Base-by-base conservation (phyloP, 2,888 invertebrate species). In the Protonemura montana region DNA sequence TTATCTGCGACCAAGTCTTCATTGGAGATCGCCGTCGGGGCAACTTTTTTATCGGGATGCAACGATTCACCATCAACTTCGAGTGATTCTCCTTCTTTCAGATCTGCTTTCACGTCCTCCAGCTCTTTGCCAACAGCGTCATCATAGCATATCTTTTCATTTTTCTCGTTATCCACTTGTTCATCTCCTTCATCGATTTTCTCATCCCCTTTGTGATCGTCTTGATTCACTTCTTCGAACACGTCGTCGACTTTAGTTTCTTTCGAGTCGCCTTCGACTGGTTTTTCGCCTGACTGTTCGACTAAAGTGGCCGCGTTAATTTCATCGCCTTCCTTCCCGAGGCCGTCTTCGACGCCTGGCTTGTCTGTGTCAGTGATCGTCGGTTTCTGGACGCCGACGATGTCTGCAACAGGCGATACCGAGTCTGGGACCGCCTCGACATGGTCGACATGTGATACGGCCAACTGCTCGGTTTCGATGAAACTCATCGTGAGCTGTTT, bases 61-160 rank as follows among this genome's bases (percentile, higher is more conserved):
- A 78, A 10, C 10, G 28, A 27, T 10, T 78, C 78, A 7, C 13
- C 27, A 78, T 27, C 28, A 0, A 10, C 78, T 78, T 28, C 16
- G 27, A 5, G 26, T 21, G n/a, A 26, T 21, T 78, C 78, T 21
- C 59, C 59, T 59, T 59, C 59, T 59, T 59, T 59, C 59, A 59
- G 21, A 21, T 59, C 83, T 82, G 35, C 41, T 28, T 84, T 30
- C 85, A 85, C 25, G 21, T 41, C 86, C 41, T 76, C 81, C 76
- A 85, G 82, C 30, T 87, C 84, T 78, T 77, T 86, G 29, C 28
- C 30, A 35, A 85, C 85, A 26, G 7, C 85, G 25, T 42, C 78
- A 26, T 81, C 82, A 16, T 35, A 26, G n/a, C 16, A 21, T 2
- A 21, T 78, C 78, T 78, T 28, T 28, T 78, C 78, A 28, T 78